Base-by-base conservation (phyloP, 2,113 vertebrate species). In the Pholis gunnellus region DNA sequence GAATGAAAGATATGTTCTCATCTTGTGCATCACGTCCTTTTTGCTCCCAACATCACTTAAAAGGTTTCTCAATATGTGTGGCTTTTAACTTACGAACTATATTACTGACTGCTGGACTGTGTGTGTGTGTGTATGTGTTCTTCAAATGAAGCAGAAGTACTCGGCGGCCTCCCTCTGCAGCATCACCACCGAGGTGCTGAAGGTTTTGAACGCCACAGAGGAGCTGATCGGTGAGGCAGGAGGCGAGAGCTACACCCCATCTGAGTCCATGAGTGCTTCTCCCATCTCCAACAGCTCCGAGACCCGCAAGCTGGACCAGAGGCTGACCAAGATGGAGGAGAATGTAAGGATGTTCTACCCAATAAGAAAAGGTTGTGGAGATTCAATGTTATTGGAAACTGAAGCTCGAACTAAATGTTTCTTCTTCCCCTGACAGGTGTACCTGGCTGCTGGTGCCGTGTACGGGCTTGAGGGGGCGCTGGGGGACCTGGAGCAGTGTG, bases 81-180 rank as follows among this genome's bases (percentile, higher is more conserved):
- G 18, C 27, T 18, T 18, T 44, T 44, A 44, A 27, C 64, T 25
- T 25, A 60, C 57, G 18, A 18, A 64, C 61, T 20, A 20, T 11
- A 57, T 59, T 6, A 64, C 69, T 78, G 38, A 82, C 57, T 15
- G 2, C 6, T 36, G 27, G 40, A 29, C 25, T 44, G n/a, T 54
- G 13, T 79, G 13, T 85, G 70, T 46, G 38, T 85, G 70, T 48
- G 38, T 66, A 4, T 48, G 15, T 48, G 78, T 14, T 70, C 1
- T 59, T 67, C n/a, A 46, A 60, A 46, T 83, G 80, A 92, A 95
- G 95, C 95, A 99, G 98, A 99, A 98, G 95, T 97, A 96, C 92
- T 98, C 98, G 64, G 98, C 98, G 75, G 97, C 97, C 46, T 99
- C 98, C 85, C 97, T 99, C 94, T 99, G 97, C 96, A 98, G 97